These are phyloP conservation scores for Lophochroa leadbeateri DNA, from an alignment of 2,113 vertebrate genomes.

Conservation along the genomic window DNA sequence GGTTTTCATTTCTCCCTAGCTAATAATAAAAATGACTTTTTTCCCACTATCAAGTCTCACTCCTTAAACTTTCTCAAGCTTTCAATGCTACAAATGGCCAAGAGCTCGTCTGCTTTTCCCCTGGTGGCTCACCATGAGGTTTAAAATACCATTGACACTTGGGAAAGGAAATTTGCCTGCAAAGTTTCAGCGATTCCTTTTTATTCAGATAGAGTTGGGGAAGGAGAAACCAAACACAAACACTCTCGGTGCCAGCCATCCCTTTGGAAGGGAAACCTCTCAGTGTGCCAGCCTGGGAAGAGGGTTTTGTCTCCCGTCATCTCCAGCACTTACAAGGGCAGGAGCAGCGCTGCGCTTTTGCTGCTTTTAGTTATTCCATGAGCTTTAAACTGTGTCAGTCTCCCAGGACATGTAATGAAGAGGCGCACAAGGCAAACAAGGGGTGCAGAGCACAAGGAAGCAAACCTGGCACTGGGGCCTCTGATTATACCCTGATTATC, in stretches of 20 bases:
- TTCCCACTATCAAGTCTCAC: background rate
- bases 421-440: rapidly evolving
- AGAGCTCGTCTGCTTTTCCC: background rate
- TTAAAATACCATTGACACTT: background rate
- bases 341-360: background rate
- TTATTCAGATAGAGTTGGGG: background rate
- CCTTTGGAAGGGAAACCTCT: background rate
- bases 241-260: background rate
- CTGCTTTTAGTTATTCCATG: background rate
- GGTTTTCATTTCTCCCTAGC: background rate
- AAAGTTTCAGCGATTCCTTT: background rate
- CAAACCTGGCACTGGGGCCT: background rate
- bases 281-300: background rate
- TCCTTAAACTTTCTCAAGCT: background rate
- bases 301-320: background rate
- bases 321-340: background rate
- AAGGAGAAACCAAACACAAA: background rate
- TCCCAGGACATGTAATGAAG: background rate
- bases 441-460: background rate
- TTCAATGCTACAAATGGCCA: background rate
- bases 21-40: background rate
- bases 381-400: background rate
- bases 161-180: background rate
- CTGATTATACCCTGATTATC: background rate
- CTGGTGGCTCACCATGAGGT: background rate